Base-by-base conservation (phyloP, 1,140 invertebrate genomes). In the Tribolium madens region DNA sequence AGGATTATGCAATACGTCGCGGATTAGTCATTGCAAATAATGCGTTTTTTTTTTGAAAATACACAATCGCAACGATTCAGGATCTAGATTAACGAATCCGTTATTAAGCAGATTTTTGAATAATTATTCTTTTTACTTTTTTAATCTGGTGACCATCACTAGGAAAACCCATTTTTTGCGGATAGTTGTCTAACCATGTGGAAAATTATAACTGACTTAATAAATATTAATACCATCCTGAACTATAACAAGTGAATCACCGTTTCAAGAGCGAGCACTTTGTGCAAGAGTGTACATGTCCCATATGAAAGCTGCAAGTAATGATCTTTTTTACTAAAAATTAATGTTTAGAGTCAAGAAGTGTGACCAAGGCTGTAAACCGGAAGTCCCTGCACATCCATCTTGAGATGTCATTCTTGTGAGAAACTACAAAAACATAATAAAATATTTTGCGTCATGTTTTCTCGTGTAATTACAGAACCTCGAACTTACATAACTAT, bases 351-450 rank as follows among this genome's bases (percentile, higher is more conserved):
- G 68, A 83, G 80, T 79, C 81, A 83, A 77, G 79, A 52, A 79
- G 79, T 83, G 84, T 84, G 83, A 84, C 84, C 84, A 84, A 84
- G 83, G 83, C 76, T 81, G 74, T 48, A 42, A 78, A 84, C 82
- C 81, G 84, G 84, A 84, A 84, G 81, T 81, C 75, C 68, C 46
- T 78, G 78, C 76, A 79, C 84, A 84, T 84, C 83, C 73, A 84
- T 84, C 84, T 84, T 82, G 78, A 84, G 82, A 83, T 84, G 83
- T 84, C 83, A 84, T 80, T 84, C 83, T 80, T 83, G 79, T 84
- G 82, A 83, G 81, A 84, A 84, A 83, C 79, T 74, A 83, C 80
- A 79, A 83, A 83, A 81, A 83, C 77, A 77, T 70, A 68, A 79
- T 77, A 81, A 75, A 74, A 76, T 76, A 78, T 78, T 78, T 74